These are phyloP conservation scores for Cochlearius cochlearius DNA, from an alignment of 2,113 vertebrate genomes.

Conservation along the genomic window DNA sequence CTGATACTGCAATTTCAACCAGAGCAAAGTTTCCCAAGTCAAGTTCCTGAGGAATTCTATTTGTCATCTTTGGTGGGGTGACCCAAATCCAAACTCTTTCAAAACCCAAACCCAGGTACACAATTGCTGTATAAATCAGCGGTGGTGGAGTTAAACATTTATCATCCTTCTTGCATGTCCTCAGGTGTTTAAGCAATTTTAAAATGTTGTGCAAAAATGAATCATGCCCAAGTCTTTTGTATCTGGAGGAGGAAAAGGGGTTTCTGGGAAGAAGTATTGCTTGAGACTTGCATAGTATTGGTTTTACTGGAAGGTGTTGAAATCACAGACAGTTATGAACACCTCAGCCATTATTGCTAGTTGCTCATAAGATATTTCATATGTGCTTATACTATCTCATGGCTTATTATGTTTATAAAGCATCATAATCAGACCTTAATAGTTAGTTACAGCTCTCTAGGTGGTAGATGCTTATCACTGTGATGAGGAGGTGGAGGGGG, in stretches of 20 bases:
- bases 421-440: conserved; percentile 25
- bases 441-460: conserved; percentile 23
- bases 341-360: background rate
- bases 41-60: background rate
- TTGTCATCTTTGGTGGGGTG: background rate
- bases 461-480: conserved; percentile 30
- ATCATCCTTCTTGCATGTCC: background rate
- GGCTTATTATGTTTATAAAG: background rate
- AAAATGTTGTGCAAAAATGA: conserved; percentile 7
- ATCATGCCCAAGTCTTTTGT: background rate
- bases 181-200: background rate
- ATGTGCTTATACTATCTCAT: conserved; percentile 11
- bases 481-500: background rate
- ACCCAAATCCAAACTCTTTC: background rate
- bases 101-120: background rate
- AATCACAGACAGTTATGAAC: conserved; percentile 11
- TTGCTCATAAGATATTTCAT: background rate
- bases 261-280: background rate
- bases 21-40: background rate
- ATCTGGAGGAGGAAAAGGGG: background rate
- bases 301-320: conserved; percentile 1
- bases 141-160: background rate
- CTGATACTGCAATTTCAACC: background rate
- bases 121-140: background rate
- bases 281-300: background rate